Evolutionary conservation across 2,888 invertebrate genomes (phyloP).

Genomic region (Tenodera sinensis): DNA sequence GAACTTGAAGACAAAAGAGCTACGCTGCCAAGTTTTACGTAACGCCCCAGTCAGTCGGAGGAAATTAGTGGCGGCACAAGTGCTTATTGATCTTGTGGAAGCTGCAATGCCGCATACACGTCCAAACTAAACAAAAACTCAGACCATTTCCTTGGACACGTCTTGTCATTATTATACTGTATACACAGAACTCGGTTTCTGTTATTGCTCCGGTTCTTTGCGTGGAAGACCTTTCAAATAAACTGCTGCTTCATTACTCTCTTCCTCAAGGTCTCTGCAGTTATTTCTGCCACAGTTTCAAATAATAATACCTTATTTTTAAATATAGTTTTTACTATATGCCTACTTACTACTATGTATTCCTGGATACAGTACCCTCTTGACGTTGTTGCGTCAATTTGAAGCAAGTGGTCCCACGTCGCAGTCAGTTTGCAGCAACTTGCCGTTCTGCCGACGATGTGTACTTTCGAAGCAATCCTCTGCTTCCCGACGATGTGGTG

Average conservation of each 20-base stretch:
- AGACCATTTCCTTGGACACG: background rate
- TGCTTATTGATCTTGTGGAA: background rate
- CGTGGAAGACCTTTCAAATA: background rate
- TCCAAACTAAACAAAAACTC: background rate
- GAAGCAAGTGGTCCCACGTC: no score
- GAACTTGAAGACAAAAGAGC: background rate
- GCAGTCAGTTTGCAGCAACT: no score
- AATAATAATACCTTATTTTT: no score
- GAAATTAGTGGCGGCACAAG: background rate
- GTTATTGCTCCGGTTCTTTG: background rate
- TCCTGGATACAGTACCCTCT: no score
- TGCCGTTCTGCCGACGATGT: no score
- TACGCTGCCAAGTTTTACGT: background rate
- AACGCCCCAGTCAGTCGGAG: background rate
- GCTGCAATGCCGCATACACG: background rate
- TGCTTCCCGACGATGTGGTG: no score
- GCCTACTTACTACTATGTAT: no score
- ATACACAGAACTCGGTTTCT: background rate
- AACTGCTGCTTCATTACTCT: background rate
- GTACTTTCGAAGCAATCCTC: no score
- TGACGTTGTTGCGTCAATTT: no score
- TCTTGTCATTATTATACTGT: background rate
- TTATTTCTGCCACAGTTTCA: no score
- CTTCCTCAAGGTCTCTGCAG: no score
- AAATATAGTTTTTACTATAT: no score